Evolutionary conservation across 2,797 vertebrate species (phyloP).

Genomic region (Jordanella pulchra): DNA sequence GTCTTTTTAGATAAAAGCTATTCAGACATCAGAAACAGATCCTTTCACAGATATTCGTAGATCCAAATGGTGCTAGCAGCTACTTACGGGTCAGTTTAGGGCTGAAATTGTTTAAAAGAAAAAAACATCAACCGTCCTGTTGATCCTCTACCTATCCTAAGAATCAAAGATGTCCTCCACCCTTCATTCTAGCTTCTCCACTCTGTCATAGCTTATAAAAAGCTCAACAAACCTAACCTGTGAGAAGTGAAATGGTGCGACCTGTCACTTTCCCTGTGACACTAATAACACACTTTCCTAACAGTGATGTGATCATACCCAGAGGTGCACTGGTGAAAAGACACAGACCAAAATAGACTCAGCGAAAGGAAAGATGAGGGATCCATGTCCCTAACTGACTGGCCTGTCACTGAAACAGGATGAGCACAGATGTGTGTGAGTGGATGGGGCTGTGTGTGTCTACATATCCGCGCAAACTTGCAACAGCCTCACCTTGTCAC

Average conservation of each 20-base stretch:
- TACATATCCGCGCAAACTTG: conserved; percentile 43
- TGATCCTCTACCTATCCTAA: background rate
- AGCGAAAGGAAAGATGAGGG: conserved; percentile 69
- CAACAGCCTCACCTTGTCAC: conserved; percentile 77
- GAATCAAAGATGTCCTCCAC: background rate
- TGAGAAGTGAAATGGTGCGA: conserved; percentile 63
- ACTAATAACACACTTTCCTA: conserved; percentile 76
- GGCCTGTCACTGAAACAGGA: conserved; percentile 71
- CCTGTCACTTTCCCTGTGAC: conserved; percentile 76
- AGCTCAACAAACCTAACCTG: conserved; percentile 71
- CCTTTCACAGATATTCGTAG: no score
- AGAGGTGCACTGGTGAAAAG: conserved; percentile 59
- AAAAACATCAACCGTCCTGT: no score
- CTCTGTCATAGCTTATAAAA: conserved; percentile 63
- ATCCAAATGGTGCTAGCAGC: no score
- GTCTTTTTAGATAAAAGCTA: no score
- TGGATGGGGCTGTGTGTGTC: conserved; percentile 14
- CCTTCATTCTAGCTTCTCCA: conserved; percentile 31
- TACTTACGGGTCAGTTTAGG: background rate
- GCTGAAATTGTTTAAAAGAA: background rate
- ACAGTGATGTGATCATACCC: conserved; percentile 72
- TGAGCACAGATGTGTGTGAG: conserved; percentile 61
- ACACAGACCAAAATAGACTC: conserved; percentile 73
- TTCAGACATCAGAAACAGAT: no score
- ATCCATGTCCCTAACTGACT: conserved; percentile 75